A percentile compares a stretch with the other conserved stretches of the same genome.
These are phyloP conservation scores for Oncorhynchus clarkii DNA, from an alignment of 2,113 vertebrate genomes.

Conservation along the genomic window DNA sequence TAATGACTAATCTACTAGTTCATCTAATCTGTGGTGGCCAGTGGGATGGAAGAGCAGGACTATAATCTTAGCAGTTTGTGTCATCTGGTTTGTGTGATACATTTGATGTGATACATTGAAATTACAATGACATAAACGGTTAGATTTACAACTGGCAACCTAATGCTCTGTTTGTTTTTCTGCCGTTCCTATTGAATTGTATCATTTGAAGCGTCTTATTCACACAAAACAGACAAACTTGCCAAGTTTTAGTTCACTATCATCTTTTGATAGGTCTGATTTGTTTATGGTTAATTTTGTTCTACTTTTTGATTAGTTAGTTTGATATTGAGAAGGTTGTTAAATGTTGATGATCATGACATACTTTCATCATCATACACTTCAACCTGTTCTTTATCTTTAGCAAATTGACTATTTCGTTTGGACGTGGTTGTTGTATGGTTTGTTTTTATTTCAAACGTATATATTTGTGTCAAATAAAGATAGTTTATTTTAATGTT, in stretches of 20 bases:
- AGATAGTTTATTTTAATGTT: constrained; percentile 31
- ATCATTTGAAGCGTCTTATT: constrained; percentile 38
- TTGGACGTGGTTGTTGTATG: constrained; percentile 19
- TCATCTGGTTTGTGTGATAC: constrained; percentile 43
- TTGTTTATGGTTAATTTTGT: constrained; percentile 32
- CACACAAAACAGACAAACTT: constrained; percentile 37
- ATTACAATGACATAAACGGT: constrained; percentile 30
- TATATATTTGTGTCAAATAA: constrained; percentile 25
- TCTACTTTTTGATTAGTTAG: constrained; percentile 32
- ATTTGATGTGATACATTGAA: constrained; percentile 46
- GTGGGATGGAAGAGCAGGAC: constrained; percentile 1
- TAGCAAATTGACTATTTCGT: constrained; percentile 2
- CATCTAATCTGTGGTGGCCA: background rate
- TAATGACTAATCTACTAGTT: background rate
- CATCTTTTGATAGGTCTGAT: constrained; percentile 39
- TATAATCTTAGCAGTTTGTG: constrained; percentile 22
- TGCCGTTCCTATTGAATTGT: constrained; percentile 63
- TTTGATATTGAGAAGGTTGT: constrained; percentile 2
- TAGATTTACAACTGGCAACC: constrained; percentile 32
- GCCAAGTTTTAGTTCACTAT: constrained; percentile 63
- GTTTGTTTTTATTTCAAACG: constrained; percentile 29
- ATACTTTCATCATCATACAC: background rate
- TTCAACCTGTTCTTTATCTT: constrained; percentile 36
- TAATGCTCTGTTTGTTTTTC: constrained; percentile 35
- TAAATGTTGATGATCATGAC: background rate